Evolutionary conservation across 2,888 invertebrate genomes (phyloP), one percentile per base, ranked within the genome.

Genomic region (Stegophylla sp.): DNA sequence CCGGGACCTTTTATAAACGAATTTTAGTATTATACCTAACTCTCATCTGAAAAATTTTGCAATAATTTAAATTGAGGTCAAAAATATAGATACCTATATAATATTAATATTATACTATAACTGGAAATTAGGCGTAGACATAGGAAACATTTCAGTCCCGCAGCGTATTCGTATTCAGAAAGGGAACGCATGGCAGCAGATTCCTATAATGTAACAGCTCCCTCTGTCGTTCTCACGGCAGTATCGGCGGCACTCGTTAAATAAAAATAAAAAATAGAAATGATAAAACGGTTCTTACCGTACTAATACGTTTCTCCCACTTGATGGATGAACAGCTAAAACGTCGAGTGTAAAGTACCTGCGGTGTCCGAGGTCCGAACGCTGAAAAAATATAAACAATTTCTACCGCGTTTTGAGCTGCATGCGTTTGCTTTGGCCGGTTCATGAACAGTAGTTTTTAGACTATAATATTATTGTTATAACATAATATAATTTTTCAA

Each of bases 231-330:
- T 7, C 34, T 7, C 34, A 7, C 34, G 53, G 20, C 51, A 20
- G 20, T 20, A n/a, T 20, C 20, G 48, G 10, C 53, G 51, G 53
- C 15, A 20, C 15, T 53, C 53, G 48, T 51, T 69, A 48, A 69
- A 69, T n/a, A n/a, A 53, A n/a, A 53, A 10, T 15, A 51, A 51
- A 12, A 67, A 66, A 20, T 45, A 67, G 15, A 53, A 48, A 69
- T 41, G 71, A 71, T 71, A 53, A 71, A 71, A 71, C 13, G 13
- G 28, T 34, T 71, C 41, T 71, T 53, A 53, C 53, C 53, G 20
- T 53, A 34, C 53, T 51, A 7, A 34, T 34, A 41, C 13, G 53
- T 51, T 71, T 2, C 53, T 69, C 53, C 34, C 71, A 71, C 71
- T 53, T 53, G 20, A 71, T 71, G 41, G 34, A 41, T 15, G 28